Evolutionary conservation across 2,113 vertebrate species (phyloP).

Genomic region (Tor tambroides): DNA sequence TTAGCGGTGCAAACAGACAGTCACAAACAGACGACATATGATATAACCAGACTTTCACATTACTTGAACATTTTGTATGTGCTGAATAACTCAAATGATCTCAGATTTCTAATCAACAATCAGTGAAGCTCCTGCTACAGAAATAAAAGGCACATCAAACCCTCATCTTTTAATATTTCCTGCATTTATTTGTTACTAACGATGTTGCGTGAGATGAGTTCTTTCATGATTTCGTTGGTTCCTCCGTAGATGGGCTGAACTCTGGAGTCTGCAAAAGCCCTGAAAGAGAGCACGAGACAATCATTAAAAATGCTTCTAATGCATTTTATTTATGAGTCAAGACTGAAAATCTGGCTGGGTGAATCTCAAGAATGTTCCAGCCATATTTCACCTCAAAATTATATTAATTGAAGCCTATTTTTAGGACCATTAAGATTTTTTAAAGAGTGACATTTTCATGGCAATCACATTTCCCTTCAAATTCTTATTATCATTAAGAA

Average conservation of each 20-base stretch:
- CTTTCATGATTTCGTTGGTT: constrained; percentile 96
- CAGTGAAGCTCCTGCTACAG: not conserved
- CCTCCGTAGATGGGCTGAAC: constrained; percentile 92
- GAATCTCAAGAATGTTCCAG: not conserved
- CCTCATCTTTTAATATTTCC: not conserved
- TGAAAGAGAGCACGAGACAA: constrained; percentile 60
- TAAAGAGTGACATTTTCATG: not conserved
- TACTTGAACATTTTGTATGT: not conserved
- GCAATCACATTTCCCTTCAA: not conserved
- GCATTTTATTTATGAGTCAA: constrained; percentile 9
- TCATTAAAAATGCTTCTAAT: not conserved
- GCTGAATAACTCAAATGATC: not conserved
- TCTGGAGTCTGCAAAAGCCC: constrained; percentile 90
- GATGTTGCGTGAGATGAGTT: constrained; percentile 89
- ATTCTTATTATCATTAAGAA: not conserved
- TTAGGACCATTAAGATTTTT: not conserved
- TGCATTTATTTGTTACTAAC: constrained; percentile 73
- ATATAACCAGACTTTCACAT: not conserved
- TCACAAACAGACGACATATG: not conserved
- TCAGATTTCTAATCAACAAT: not conserved
- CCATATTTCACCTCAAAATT: not conserved
- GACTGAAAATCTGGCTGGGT: not conserved
- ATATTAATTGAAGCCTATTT: not conserved
- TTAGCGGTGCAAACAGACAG: not conserved
- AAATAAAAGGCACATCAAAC: not conserved